Conservation (phyloP, 2,888 invertebrate species). For the Oscheius sp. region DNA sequence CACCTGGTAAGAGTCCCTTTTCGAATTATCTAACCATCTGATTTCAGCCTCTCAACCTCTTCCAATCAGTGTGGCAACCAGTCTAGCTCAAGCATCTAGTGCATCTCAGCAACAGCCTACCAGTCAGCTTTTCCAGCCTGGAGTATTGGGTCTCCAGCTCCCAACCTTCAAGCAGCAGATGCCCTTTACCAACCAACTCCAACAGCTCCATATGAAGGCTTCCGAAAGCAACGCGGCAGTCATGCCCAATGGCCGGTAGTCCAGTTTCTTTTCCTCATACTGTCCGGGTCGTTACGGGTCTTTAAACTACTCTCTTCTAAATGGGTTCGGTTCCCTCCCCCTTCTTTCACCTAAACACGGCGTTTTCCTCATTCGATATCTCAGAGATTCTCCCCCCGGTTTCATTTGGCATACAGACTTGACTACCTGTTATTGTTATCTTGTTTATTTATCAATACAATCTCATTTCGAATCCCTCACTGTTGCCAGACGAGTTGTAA, state of each 20-base stretch:
- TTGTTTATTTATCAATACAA: conserved; percentile 9
- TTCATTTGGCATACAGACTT: conserved; percentile 6
- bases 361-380: conserved; percentile 18
- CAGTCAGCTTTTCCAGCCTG: conserved; percentile 26
- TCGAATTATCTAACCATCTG: no score
- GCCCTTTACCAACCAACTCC: conserved; percentile 24
- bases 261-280: conserved; percentile 3
- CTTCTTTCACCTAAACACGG: conserved; percentile 14
- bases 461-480: not conserved
- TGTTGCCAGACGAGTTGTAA: conserved; percentile 15
- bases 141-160: conserved; percentile 27
- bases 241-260: conserved; percentile 32
- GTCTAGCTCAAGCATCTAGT: no score
- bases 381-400: conserved; percentile 29
- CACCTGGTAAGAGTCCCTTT: no score
- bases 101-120: not conserved
- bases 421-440: conserved; percentile 4
- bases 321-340: not conserved
- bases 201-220: conserved; percentile 23
- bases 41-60: no score
- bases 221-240: conserved; percentile 8
- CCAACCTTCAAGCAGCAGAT: conserved; percentile 28
- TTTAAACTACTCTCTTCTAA: not conserved
- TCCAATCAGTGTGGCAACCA: no score
- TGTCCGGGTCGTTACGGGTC: conserved; percentile 22